Base-by-base conservation (phyloP, 2,888 invertebrate species). In the Blastobasis adustella region DNA sequence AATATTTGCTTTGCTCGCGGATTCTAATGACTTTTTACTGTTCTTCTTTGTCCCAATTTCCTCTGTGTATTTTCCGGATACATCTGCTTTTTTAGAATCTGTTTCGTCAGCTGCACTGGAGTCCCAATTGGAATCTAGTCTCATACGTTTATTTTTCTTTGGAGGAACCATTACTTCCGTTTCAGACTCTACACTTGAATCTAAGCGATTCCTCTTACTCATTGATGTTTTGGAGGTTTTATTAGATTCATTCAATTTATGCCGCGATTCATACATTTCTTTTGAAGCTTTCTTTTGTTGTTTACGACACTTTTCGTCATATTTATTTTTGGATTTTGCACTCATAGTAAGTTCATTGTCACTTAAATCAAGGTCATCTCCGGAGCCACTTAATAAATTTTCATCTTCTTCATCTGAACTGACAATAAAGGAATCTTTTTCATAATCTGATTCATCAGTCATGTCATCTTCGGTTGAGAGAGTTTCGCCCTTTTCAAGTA, bases 381-480 rank as follows among this genome's bases (percentile, higher is more conserved):
- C 82, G n/a, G 82, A 75, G 0, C 86, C 87, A 66, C 82, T 83
- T 8, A 89, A 62, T 51, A 87, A 66, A 10, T 81, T 70, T 58
- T 79, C 54, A 55, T 89, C 89, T 67, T 87, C 87, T 57, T 78
- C 81, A 65, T 84, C 82, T 2, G 90, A 88, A 57, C 81, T 86
- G 3, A 89, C 90, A 52, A 91, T 63, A 64, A 91, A 91, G 0
- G 91, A 91, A 60, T 82, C 90, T 63, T 81, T 87, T 62, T 89
- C 87, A 55, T 89, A 89, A 55, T 88, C 82, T 0, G 81, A 71
- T 49, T 89, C 87, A 54, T 79, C 70, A 2, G 86, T 82, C 37
- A 80, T 68, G 5, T 87, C 76, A 45, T 78, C 79, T 45, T 89
- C 82, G 46, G 90, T 89, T 47, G 86, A 81, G 54, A 91, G 67